Conservation (phyloP, 2,113 vertebrate species). For the Phoxinus phoxinus region DNA sequence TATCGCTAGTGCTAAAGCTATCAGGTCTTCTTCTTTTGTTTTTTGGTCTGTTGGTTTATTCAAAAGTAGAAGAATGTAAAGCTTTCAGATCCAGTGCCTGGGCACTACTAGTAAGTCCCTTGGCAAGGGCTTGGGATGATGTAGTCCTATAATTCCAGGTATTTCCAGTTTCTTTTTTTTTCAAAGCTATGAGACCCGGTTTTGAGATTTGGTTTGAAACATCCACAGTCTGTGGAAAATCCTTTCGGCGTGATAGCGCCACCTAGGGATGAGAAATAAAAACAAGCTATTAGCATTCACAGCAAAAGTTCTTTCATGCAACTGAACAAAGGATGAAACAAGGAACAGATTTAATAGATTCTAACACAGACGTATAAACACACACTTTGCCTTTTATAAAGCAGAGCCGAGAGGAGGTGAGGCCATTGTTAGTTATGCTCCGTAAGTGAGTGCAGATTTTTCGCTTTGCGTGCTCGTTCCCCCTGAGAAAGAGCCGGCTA, state of each 20-base stretch:
- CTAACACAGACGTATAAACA: conserved; percentile 51
- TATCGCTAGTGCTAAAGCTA: conserved; percentile 70
- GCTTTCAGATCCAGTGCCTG: conserved; percentile 74
- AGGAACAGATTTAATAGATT: conserved; percentile 56
- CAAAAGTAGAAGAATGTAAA: conserved; percentile 69
- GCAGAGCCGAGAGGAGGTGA: conserved; percentile 38
- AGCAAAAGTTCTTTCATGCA: conserved; percentile 17
- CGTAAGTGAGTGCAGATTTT: conserved; percentile 56
- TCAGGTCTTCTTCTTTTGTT: conserved; percentile 52
- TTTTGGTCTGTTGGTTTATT: conserved; percentile 56
- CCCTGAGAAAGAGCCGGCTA: conserved; percentile 62
- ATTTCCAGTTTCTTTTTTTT: conserved; percentile 73
- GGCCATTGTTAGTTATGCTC: conserved; percentile 55
- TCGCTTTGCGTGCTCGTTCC: conserved; percentile 50
- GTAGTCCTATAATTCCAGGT: conserved; percentile 79
- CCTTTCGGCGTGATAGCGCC: conserved; percentile 64
- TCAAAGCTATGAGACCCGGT: conserved; percentile 68
- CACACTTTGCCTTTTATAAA: conserved; percentile 27
- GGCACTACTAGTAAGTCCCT: conserved; percentile 70
- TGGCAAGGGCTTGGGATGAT: conserved; percentile 58
- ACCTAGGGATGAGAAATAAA: conserved; percentile 66
- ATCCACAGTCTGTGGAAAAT: conserved; percentile 68
- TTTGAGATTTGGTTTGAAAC: conserved; percentile 67
- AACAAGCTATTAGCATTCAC: conserved; percentile 34
- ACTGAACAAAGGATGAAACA: conserved; percentile 28